Evolutionary conservation across 2,113 vertebrate species (phyloP).

Genomic region (Mesembrinibis cayennensis): DNA sequence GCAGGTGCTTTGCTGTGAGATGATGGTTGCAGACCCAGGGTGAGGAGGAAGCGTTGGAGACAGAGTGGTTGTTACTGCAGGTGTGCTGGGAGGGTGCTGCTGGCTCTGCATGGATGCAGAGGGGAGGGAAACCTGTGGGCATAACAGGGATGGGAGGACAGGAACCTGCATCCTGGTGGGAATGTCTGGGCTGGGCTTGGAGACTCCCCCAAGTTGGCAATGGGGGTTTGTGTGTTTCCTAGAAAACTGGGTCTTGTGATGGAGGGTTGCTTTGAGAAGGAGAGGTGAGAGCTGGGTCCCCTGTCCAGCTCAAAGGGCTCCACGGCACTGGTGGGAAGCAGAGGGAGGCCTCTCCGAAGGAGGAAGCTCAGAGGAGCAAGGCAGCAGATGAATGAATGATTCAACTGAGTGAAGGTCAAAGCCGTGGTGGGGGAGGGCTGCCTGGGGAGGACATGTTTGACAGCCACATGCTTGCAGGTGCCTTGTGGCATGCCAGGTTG

Average conservation of each 20-base stretch:
- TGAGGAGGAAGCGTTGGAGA: background rate
- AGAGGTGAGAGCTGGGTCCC: background rate
- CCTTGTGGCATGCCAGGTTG: background rate
- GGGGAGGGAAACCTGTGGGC: background rate
- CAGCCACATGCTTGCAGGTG: background rate
- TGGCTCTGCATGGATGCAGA: accelerated
- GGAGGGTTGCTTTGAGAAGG: background rate
- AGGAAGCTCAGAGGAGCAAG: background rate
- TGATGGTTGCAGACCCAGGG: accelerated
- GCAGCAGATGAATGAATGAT: background rate
- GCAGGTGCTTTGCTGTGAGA: background rate
- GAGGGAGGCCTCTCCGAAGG: background rate
- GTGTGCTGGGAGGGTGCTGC: background rate
- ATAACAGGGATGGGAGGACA: background rate
- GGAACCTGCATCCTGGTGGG: background rate
- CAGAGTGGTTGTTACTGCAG: background rate
- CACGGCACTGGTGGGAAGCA: accelerated
- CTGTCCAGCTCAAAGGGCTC: background rate
- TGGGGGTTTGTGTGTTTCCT: background rate
- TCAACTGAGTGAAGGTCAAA: slow-evolving; percentile 15
- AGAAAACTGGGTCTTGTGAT: background rate
- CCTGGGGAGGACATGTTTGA: background rate
- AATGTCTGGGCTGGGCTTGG: background rate
- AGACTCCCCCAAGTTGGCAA: background rate
- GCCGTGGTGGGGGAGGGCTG: background rate